Conservation (phyloP, 2,888 invertebrate genomes). For the Sepiola atlantica region DNA sequence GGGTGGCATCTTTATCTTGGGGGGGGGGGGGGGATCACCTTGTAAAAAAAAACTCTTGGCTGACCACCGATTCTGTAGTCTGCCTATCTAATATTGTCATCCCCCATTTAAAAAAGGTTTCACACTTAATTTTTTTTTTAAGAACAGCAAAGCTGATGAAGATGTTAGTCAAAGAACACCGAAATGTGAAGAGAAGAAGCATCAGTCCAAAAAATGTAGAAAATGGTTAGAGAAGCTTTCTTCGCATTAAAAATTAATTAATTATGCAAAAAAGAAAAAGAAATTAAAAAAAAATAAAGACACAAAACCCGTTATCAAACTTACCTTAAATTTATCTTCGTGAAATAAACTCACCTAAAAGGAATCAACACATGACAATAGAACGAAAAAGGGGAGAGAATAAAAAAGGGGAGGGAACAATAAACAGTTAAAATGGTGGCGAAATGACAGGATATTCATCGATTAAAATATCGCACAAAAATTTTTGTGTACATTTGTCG, state of each 20-base stretch:
- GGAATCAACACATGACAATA: slow-evolving; percentile 22
- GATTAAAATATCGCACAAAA: too few relatives aligned
- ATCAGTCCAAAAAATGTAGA: neutral
- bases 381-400: neutral
- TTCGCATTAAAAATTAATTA: neutral
- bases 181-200: neutral
- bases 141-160: neutral
- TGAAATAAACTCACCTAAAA: neutral
- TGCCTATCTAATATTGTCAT: too few relatives aligned
- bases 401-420: neutral
- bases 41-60: too few relatives aligned
- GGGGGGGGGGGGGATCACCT: too few relatives aligned
- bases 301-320: neutral
- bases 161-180: neutral
- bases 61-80: too few relatives aligned
- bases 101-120: too few relatives aligned
- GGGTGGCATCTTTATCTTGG: too few relatives aligned
- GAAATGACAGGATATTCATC: neutral
- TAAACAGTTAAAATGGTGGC: neutral
- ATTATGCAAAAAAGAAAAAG: slow-evolving; percentile 23
- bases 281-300: neutral
- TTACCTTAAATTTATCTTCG: slow-evolving; percentile 35
- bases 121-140: too few relatives aligned
- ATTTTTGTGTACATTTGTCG: too few relatives aligned
- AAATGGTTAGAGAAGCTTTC: neutral